Evolutionary conservation across 2,888 invertebrate genomes (phyloP), one percentile per base, ranked within the genome.

Genomic region (Chloroclystis v-ata): DNA sequence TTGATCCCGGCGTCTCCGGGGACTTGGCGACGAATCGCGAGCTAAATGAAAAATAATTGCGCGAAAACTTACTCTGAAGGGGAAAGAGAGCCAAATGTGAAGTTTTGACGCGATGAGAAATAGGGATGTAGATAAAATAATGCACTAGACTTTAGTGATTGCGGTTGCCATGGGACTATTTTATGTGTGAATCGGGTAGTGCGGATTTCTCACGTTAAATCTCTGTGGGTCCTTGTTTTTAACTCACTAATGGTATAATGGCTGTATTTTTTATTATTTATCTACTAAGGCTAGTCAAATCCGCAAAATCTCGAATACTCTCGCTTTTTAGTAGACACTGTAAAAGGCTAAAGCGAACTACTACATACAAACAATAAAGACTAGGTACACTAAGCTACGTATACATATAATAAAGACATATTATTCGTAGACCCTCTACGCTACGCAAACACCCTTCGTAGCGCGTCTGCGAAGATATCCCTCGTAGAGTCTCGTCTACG

Each of bases 21-120:
- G 86, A 77, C 64, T 53, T 44, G 58, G 72, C 72, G 68, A 72
- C 77, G 75, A 78, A 75, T 41, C 40, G 48, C 74, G 74, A 43
- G 46, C 77, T 86, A 84, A 86, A 87, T 86, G 82, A 86, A 86
- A 86, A 82, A 85, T 87, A 85, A 87, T 86, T 81, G 80, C 71
- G 64, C 59, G 63, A 59, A 28, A 48, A 50, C 47, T 62, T 55
- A 58, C 47, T 55, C 12, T 25, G 61, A 61, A 65, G 69, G 64
- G 67, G 60, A 57, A 61, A 49, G 62, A 66, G 25, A 39, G 24
- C 33, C 28, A 54, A 46, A 52, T 60, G 59, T 53, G 61, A 51
- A 61, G 39, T 11, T 12, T n/a, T 40, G 32, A 40, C n/a, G 12
- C 56, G 16, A 5, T 14, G 16, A 33, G 2, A 20, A 20, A 20